Evolutionary conservation across 2,113 vertebrate genomes (phyloP).

Genomic region (Anoura caudifer): DNA sequence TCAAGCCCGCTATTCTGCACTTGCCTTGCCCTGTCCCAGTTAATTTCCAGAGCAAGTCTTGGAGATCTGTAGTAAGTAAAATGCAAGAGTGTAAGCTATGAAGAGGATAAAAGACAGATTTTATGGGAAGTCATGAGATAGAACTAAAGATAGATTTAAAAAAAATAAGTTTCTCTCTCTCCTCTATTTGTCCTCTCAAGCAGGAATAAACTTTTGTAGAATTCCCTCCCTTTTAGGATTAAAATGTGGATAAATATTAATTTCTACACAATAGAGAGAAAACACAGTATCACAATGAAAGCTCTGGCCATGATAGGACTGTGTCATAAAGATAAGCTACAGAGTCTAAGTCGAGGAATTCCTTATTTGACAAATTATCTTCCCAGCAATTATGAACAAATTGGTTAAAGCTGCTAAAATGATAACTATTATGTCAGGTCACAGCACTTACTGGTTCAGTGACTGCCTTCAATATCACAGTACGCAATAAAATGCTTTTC

Average conservation of each 20-base stretch:
- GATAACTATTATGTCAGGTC: slow-evolving; percentile 25
- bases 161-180: neutral
- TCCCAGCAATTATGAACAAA: slow-evolving; percentile 36
- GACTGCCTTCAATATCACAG: neutral
- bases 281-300: neutral
- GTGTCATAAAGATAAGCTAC: neutral
- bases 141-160: neutral
- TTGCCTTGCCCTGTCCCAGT: neutral
- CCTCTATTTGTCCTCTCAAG: neutral
- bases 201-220: neutral
- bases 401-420: slow-evolving; percentile 52
- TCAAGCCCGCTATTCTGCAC: neutral
- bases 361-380: slow-evolving; percentile 30
- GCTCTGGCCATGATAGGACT: neutral
- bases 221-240: neutral
- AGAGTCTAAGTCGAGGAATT: neutral
- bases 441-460: slow-evolving; percentile 30
- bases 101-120: neutral
- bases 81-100: neutral
- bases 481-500: slow-evolving; percentile 41
- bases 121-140: neutral
- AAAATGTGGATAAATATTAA: neutral
- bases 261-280: neutral
- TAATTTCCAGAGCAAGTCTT: neutral
- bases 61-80: neutral